Base-by-base conservation (phyloP, 2,888 invertebrate species). In the Aproaerema taeniolella region DNA sequence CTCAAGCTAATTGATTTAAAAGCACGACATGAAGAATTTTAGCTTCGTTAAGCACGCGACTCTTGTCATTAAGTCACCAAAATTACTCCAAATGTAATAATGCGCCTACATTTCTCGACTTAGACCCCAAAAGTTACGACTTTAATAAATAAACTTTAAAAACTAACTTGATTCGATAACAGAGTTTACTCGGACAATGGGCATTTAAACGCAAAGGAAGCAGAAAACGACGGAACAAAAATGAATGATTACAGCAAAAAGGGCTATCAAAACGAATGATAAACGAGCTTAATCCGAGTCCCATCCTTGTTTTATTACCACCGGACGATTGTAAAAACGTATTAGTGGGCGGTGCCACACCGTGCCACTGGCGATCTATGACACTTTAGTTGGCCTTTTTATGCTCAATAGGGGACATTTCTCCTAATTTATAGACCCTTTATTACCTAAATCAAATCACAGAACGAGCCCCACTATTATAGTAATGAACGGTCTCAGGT, bases 201-300 rank as follows among this genome's bases (percentile, higher is more conserved):
- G 69, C 76, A 74, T 78, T 80, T 76, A 79, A 80, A 77, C 67
- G 72, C 75, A 75, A 81, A 71, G 77, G 74, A 77, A 80, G 75
- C 72, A 75, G 78, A 79, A 78, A 78, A 79, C 75, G 77, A 77
- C 75, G 75, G 83, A 82, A 80, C 82, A 83, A 81, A 85, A 86
- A 85, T 86, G 85, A 86, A 83, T 82, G 85, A 86, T 86, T 83
- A 82, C 79, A 68, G 80, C 83, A 85, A 85, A 83, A 85, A 85
- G 74, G 80, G 81, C 82, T 75, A 83, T 86, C 83, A 83, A 75
- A 80, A 79, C 79, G 82, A 81, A 83, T 86, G 85, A 86, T 86
- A 81, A 82, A 86, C 79, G 85, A 83, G 75, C 79, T 80, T 83
- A 85, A 85, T 83, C 81, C 79, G 61, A 68, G 74, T 66, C 71